A percentile compares a stretch with the other conserved stretches of the same genome.
Evolutionary conservation across 2,888 invertebrate genomes (phyloP).

Genomic region (Myopa testacea): DNA sequence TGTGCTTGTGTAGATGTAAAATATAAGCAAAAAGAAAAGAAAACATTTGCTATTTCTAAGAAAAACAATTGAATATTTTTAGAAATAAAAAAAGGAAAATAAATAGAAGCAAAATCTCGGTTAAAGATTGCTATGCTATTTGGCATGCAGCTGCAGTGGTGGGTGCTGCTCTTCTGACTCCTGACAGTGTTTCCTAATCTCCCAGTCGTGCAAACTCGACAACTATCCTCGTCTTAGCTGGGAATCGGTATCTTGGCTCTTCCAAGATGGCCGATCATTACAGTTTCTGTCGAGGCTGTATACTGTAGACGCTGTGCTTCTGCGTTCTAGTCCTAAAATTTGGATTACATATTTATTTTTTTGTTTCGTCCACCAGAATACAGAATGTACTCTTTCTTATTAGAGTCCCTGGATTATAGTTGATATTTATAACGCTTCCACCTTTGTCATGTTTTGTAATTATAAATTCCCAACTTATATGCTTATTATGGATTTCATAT

Average conservation of each 20-base stretch:
- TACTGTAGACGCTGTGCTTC: neutral
- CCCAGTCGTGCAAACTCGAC: neutral
- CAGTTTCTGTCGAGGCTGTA: slow-evolving; percentile 55
- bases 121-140: neutral
- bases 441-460: neutral
- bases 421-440: slow-evolving; percentile 6
- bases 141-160: neutral
- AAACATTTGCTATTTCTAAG: neutral
- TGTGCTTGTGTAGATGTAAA: neutral
- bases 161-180: neutral
- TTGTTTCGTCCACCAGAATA: neutral
- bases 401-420: slow-evolving; percentile 7
- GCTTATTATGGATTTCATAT: neutral
- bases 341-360: neutral
- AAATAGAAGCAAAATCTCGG: neutral
- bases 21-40: neutral
- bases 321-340: neutral
- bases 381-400: slow-evolving; percentile 23
- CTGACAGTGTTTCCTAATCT: neutral
- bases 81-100: neutral
- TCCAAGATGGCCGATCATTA: slow-evolving; percentile 67
- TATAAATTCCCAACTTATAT: neutral
- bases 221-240: slow-evolving; percentile 8
- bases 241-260: slow-evolving; percentile 48
- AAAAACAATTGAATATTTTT: neutral